Evolutionary conservation across 2,797 vertebrate genomes (phyloP).

Genomic region (Sebastes oblongus): DNA sequence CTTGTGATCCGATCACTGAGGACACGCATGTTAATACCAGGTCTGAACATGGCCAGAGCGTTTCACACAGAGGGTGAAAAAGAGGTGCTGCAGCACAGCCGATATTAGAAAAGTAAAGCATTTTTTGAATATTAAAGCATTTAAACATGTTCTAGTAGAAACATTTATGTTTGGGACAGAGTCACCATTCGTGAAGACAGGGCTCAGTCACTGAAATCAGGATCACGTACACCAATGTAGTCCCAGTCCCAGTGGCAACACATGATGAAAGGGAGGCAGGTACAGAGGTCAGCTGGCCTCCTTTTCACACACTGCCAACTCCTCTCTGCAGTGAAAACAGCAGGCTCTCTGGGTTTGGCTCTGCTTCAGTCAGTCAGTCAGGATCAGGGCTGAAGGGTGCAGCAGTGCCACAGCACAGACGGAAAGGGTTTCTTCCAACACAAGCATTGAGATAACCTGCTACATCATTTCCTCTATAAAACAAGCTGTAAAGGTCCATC

Average conservation of each 20-base stretch:
- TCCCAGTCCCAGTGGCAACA: conserved; percentile 31
- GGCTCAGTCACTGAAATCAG: background rate
- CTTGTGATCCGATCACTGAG: no score
- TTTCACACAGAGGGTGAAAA: no score
- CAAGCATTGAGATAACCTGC: background rate
- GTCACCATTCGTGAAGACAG: background rate
- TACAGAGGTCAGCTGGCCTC: conserved; percentile 59
- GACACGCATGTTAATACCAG: no score
- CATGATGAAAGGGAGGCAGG: conserved; percentile 49
- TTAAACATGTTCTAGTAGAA: no score
- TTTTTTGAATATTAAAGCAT: no score
- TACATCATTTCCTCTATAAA: background rate
- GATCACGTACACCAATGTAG: conserved; percentile 37
- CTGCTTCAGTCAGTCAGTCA: conserved; percentile 28
- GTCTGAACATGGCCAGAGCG: no score
- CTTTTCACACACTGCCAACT: conserved; percentile 68
- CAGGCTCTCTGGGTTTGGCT: conserved; percentile 32
- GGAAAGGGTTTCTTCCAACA: conserved; percentile 12
- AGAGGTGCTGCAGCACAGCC: no score
- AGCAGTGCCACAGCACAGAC: conserved; percentile 15
- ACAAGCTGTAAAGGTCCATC: background rate
- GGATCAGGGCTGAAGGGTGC: background rate
- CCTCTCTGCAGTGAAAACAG: conserved; percentile 54
- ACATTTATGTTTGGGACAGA: background rate
- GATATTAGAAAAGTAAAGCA: no score